Evolutionary conservation across 2,113 vertebrate species (phyloP).

Genomic region (Salvelinus alpinus): DNA sequence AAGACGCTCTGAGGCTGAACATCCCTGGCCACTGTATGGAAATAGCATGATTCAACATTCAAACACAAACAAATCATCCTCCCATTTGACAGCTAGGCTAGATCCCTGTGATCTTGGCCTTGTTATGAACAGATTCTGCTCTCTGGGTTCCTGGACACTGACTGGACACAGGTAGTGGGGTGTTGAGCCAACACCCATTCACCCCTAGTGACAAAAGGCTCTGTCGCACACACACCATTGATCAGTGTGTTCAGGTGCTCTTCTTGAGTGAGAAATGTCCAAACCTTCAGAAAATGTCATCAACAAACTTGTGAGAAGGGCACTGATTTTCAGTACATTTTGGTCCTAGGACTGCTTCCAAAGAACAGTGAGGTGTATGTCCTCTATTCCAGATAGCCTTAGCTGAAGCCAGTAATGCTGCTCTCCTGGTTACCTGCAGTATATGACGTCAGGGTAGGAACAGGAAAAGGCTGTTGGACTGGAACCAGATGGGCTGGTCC

Average conservation of each 20-base stretch:
- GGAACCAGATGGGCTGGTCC: background rate
- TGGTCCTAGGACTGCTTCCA: too few relatives aligned
- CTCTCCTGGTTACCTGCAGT: too few relatives aligned
- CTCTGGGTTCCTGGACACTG: too few relatives aligned
- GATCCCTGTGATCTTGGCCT: background rate
- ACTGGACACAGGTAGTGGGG: background rate
- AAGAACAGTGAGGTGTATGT: background rate
- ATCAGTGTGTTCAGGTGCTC: too few relatives aligned
- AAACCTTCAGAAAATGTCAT: too few relatives aligned
- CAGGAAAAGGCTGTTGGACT: background rate
- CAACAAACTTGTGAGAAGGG: too few relatives aligned
- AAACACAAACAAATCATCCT: slow-evolving; percentile 1
- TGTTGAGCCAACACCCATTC: too few relatives aligned
- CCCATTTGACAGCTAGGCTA: background rate
- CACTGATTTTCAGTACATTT: too few relatives aligned
- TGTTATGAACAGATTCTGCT: too few relatives aligned
- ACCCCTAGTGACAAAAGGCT: too few relatives aligned
- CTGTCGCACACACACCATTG: too few relatives aligned
- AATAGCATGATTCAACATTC: slow-evolving; percentile 3
- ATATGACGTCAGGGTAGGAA: background rate
- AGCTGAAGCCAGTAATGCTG: background rate
- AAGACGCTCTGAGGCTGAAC: background rate
- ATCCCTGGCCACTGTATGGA: background rate
- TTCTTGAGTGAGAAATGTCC: too few relatives aligned
- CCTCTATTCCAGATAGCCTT: background rate